A percentile compares a stretch with the other conserved stretches of the same genome.
These are phyloP conservation scores for Neosalanx taihuensis DNA, from an alignment of 2,797 vertebrate species.

Conservation along the genomic window DNA sequence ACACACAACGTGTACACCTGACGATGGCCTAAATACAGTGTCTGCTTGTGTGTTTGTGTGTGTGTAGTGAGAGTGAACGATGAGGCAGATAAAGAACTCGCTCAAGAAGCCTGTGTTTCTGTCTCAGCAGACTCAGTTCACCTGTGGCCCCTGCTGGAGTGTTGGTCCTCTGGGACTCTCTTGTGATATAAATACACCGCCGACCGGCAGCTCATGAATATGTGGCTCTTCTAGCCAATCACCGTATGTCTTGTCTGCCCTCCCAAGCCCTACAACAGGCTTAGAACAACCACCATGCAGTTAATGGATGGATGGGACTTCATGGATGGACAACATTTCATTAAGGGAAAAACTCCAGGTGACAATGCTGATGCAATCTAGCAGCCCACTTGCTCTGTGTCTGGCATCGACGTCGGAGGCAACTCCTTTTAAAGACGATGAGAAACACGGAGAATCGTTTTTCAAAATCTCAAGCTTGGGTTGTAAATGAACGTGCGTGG, in stretches of 20 bases:
- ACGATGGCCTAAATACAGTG: not conserved
- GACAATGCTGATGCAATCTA: not conserved
- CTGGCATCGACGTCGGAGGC: not conserved
- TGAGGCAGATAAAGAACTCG: not conserved
- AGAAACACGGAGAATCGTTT: not conserved
- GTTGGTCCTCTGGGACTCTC: not conserved
- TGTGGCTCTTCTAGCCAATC: not conserved
- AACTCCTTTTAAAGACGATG: not conserved
- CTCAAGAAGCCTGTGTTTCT: not conserved
- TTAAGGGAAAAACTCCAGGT: not conserved
- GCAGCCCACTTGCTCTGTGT: not conserved
- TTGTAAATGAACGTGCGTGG: not conserved
- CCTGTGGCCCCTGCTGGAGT: not conserved
- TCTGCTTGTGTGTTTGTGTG: not conserved
- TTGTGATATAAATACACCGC: not conserved
- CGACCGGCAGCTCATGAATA: not conserved
- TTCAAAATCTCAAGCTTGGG: not conserved
- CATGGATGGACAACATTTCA: not conserved
- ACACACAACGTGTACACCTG: not conserved
- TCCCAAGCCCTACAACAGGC: not conserved
- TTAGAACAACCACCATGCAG: not conserved
- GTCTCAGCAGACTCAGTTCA: not conserved
- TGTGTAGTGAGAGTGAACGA: not conserved
- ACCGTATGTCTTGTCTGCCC: not conserved
- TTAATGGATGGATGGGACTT: not conserved